These are phyloP conservation scores for Nycteola revayana DNA, from an alignment of 2,888 invertebrate species.

Conservation along the genomic window DNA sequence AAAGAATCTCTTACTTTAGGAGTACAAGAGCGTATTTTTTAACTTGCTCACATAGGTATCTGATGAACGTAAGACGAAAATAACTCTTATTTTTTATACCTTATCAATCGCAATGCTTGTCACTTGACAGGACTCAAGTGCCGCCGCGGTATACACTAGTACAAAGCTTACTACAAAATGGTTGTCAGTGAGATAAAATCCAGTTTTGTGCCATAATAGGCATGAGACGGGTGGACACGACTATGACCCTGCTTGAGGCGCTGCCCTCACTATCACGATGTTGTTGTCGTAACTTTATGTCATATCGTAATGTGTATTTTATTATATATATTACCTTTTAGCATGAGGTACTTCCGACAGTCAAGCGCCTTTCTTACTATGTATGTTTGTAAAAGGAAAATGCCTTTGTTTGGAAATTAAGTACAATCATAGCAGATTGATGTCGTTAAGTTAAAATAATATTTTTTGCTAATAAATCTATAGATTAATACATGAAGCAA, in stretches of 20 bases:
- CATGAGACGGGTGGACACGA: conserved; percentile 43
- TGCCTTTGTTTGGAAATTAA: too few species aligned
- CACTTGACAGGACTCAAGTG: conserved; percentile 19
- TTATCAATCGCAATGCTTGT: not conserved
- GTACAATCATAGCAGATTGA: too few species aligned
- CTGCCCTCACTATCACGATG: conserved; percentile 49
- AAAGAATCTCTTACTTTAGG: too few species aligned
- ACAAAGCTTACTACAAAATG: conserved; percentile 37
- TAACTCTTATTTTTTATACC: too few species aligned
- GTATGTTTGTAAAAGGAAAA: too few species aligned
- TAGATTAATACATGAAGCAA: too few species aligned
- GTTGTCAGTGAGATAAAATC: conserved; percentile 52
- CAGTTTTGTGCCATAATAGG: conserved; percentile 41
- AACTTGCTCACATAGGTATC: too few species aligned
- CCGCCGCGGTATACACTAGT: conserved; percentile 17
- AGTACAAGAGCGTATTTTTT: too few species aligned
- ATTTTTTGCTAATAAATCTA: too few species aligned
- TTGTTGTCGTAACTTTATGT: conserved; percentile 34
- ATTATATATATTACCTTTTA: conserved; percentile 22
- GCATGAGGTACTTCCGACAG: conserved; percentile 3
- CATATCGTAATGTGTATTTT: conserved; percentile 40
- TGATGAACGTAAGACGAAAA: too few species aligned
- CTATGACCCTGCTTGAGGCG: conserved; percentile 40
- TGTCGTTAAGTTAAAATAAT: too few species aligned
- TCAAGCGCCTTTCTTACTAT: too few species aligned